Conservation (phyloP, 2,113 vertebrate species). For the Fregetta grallaria region DNA sequence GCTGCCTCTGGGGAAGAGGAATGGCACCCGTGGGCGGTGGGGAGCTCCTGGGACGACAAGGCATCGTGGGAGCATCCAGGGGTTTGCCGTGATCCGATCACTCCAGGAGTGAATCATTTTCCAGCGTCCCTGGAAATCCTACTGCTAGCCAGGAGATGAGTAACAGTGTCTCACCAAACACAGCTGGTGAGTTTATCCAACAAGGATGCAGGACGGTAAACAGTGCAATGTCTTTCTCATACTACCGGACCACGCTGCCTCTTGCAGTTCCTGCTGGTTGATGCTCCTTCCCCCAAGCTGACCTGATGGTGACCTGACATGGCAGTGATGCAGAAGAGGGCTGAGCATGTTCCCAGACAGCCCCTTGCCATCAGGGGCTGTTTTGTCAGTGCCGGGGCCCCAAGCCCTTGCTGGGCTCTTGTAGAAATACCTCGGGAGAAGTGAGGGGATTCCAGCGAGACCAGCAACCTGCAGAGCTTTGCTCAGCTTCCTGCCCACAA, state of each 20-base stretch:
- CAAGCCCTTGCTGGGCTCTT: background rate
- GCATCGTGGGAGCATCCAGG: fast-evolving
- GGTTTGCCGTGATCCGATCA: fast-evolving
- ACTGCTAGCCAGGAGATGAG: background rate
- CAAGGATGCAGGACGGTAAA: background rate
- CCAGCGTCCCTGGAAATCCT: background rate
- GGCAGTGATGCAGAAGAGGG: background rate
- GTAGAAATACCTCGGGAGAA: background rate
- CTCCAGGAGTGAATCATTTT: background rate
- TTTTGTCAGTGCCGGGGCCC: too few relatives aligned
- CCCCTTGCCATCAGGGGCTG: background rate
- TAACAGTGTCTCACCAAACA: background rate
- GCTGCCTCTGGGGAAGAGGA: background rate
- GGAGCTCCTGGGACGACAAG: background rate
- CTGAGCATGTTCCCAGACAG: background rate
- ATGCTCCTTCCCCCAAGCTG: background rate
- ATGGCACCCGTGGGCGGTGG: fast-evolving
- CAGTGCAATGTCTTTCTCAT: fast-evolving
- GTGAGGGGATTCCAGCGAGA: background rate
- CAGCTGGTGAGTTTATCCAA: background rate
- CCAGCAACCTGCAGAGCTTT: background rate
- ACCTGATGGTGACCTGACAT: background rate
- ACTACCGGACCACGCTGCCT: fast-evolving
- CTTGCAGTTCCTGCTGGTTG: background rate
- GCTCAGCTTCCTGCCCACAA: background rate